Evolutionary conservation across 2,113 vertebrate species (phyloP), one percentile per base, ranked within the genome.

Genomic region (Oreochromis spilurus): DNA sequence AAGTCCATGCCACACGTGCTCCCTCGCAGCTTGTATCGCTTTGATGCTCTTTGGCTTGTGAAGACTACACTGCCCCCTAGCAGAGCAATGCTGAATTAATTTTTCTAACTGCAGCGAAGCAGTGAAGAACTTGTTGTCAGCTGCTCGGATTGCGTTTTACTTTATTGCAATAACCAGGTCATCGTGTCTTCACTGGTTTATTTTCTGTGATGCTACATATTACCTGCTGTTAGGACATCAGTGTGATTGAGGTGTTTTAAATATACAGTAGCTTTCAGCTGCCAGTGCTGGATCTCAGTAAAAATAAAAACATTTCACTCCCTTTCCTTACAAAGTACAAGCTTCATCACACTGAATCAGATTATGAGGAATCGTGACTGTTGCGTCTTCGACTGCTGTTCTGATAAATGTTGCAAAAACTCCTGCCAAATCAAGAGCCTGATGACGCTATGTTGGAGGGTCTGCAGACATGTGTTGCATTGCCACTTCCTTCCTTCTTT

Each of bases 351-450:
- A 43, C 78, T 1, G 36, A 43, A 16, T 52, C 1, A 52, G 4
- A 9, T 52, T 1, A 19, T 57, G 9, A 26, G 21, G 7, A 52
- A 52, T 13, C 17, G 3, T 16, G 4, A 38, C 31, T 54, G 77
- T 38, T 79, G 31, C 0, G 0, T 13, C 34, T 57, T 57, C 14
- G 1, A 38, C 78, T 77, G 6, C 72, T 2, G 17, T 77, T 34
- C 24, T 8, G 21, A 57, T 43, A 26, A 80, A 57, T 43, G 24
- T 75, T 75, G 43, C 43, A 29, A 19, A 50, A 50, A 17, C 13
- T 53, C 26, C 11, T 11, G 13, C 78, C n/a, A 48, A 29, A 1
- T 75, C 24, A 43, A 43, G 52, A 26, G 21, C 52, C 13, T 2
- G 14, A 19, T 80, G 53, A 57, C 4, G 6, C 6, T 21, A 7